These are phyloP conservation scores for Catharus bicknelli DNA, from an alignment of 2,113 vertebrate genomes.

Conservation along the genomic window DNA sequence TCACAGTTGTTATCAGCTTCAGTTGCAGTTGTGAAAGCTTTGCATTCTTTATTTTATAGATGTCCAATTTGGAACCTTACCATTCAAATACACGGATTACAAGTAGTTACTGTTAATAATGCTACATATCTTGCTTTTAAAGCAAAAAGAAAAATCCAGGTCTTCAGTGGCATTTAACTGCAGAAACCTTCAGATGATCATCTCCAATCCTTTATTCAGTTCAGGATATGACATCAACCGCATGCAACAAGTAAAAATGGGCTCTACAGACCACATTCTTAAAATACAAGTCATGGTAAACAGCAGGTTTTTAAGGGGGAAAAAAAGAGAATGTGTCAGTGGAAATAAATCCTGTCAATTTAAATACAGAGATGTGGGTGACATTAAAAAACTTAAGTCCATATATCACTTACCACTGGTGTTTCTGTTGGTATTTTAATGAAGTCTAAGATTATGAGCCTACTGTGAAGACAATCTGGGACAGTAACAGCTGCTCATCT, in stretches of 20 bases:
- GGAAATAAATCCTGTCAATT: not conserved
- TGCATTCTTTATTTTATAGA: not conserved
- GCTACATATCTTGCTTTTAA: not conserved
- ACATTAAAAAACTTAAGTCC: not conserved
- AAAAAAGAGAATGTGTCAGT: not conserved
- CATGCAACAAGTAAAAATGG: not conserved
- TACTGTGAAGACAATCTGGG: not conserved
- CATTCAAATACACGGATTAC: not conserved
- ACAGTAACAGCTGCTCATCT: not conserved
- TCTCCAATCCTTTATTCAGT: not conserved
- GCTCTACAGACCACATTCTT: not conserved
- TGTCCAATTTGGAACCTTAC: not conserved
- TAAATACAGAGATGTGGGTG: not conserved
- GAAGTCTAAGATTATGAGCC: not conserved
- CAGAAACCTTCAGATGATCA: not conserved
- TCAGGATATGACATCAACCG: not conserved
- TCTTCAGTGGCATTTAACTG: not conserved
- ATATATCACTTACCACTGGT: not conserved
- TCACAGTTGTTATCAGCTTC: not conserved
- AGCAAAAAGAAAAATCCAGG: not conserved
- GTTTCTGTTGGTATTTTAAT: not conserved
- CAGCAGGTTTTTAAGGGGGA: fast-evolving
- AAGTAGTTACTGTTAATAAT: not conserved
- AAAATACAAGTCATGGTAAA: not conserved
- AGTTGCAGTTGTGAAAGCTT: not conserved